Evolutionary conservation across 2,797 vertebrate genomes (phyloP).

Genomic region (Alectoris magna): DNA sequence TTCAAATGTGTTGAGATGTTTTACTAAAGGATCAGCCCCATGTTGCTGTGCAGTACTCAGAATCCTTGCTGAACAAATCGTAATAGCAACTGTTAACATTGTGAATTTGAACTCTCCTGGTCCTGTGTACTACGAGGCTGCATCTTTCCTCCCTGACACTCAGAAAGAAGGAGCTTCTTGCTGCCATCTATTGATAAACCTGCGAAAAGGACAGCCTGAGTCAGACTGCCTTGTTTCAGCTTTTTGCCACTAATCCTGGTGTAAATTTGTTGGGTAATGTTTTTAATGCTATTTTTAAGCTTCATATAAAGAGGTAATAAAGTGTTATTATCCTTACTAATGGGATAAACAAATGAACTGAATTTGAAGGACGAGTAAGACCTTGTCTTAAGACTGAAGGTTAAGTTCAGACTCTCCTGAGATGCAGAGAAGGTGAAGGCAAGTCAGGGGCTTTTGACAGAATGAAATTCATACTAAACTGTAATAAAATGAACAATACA

Average conservation of each 20-base stretch:
- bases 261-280: accelerated
- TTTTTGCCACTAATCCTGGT: accelerated
- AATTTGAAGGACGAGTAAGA: accelerated
- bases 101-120: accelerated
- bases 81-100: neutral
- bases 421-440: neutral
- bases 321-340: accelerated
- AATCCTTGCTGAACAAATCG: accelerated
- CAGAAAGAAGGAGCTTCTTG: conserved; percentile 40
- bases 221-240: accelerated
- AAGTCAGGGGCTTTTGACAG: neutral
- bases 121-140: accelerated
- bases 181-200: conserved; percentile 65
- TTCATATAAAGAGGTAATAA: accelerated
- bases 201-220: neutral
- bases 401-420: neutral
- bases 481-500: neutral
- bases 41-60: accelerated
- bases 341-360: neutral
- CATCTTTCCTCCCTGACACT: accelerated
- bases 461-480: neutral
- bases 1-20: accelerated
- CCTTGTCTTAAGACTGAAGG: accelerated
- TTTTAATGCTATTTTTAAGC: accelerated
- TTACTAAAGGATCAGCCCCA: neutral